These are phyloP conservation scores for Heteromyza rotundicornis DNA, from an alignment of 2,888 invertebrate species.

Conservation along the genomic window DNA sequence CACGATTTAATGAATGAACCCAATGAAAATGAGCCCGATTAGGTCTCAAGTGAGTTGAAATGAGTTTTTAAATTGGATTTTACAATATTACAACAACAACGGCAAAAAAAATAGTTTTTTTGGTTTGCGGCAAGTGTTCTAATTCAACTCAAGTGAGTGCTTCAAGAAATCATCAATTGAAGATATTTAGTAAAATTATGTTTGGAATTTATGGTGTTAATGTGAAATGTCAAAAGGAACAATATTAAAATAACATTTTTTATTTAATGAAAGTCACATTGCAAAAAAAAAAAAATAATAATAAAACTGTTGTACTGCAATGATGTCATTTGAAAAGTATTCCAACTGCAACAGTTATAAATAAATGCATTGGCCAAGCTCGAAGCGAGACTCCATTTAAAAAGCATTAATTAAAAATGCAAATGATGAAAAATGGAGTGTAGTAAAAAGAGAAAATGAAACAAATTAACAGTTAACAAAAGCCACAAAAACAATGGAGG, in stretches of 20 bases:
- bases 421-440: not conserved
- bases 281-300: not conserved
- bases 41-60: too few species aligned
- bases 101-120: too few species aligned
- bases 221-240: not conserved
- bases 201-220: not conserved
- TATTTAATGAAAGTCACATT: not conserved
- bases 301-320: not conserved
- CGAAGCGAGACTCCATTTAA: not conserved
- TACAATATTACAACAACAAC: too few species aligned
- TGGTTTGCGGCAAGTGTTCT: not conserved
- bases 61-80: not conserved
- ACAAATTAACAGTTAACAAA: not conserved
- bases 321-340: conserved; percentile 1
- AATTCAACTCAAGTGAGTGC: not conserved
- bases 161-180: not conserved
- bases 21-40: not conserved
- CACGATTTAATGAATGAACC: not conserved
- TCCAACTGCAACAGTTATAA: not conserved
- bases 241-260: not conserved
- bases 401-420: conserved; percentile 4
- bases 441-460: not conserved
- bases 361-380: not conserved
- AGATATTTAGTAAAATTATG: not conserved
- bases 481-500: not conserved